Evolutionary conservation across 2,888 invertebrate genomes (phyloP).

Genomic region (Mesopsocus fuscifrons): DNA sequence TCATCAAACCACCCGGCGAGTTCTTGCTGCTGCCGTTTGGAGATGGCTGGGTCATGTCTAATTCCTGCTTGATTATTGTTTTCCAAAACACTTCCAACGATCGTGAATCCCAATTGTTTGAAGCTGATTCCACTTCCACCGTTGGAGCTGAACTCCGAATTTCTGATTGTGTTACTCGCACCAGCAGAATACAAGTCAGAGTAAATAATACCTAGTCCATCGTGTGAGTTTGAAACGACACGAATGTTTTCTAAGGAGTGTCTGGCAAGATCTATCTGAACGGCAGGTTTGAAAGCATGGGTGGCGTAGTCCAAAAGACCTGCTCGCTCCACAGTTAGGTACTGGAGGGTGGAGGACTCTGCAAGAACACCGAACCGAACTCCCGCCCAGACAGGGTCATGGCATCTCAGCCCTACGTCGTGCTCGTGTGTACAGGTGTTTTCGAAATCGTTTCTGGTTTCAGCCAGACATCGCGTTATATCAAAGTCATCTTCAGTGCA

Average conservation of each 20-base stretch:
- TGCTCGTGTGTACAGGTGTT: slow-evolving; percentile 73
- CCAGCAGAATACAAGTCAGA: slow-evolving; percentile 83
- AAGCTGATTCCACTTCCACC: slow-evolving; percentile 77
- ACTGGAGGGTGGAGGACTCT: slow-evolving; percentile 70
- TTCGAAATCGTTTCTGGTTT: slow-evolving; percentile 58
- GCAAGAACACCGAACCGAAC: slow-evolving; percentile 75
- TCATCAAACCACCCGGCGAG: slow-evolving; percentile 80
- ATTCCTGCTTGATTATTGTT: slow-evolving; percentile 77
- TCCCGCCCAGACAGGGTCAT: slow-evolving; percentile 88
- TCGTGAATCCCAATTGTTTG: slow-evolving; percentile 66
- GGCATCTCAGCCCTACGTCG: slow-evolving; percentile 76
- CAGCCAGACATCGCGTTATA: slow-evolving; percentile 69
- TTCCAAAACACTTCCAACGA: slow-evolving; percentile 51
- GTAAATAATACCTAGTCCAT: slow-evolving; percentile 85
- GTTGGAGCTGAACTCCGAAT: slow-evolving; percentile 69
- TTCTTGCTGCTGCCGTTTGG: slow-evolving; percentile 69
- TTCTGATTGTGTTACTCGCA: slow-evolving; percentile 58
- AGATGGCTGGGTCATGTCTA: slow-evolving; percentile 75
- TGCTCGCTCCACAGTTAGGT: slow-evolving; percentile 74
- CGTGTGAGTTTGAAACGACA: slow-evolving; percentile 70
- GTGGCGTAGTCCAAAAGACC: slow-evolving; percentile 87
- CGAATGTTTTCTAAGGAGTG: slow-evolving; percentile 66
- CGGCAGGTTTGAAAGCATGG: slow-evolving; percentile 67
- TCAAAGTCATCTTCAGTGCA: slow-evolving; percentile 85
- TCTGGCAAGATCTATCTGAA: slow-evolving; percentile 71